Evolutionary conservation across 2,797 vertebrate species (phyloP), one percentile per base, ranked within the genome.

Genomic region (Aldrovandia affinis): DNA sequence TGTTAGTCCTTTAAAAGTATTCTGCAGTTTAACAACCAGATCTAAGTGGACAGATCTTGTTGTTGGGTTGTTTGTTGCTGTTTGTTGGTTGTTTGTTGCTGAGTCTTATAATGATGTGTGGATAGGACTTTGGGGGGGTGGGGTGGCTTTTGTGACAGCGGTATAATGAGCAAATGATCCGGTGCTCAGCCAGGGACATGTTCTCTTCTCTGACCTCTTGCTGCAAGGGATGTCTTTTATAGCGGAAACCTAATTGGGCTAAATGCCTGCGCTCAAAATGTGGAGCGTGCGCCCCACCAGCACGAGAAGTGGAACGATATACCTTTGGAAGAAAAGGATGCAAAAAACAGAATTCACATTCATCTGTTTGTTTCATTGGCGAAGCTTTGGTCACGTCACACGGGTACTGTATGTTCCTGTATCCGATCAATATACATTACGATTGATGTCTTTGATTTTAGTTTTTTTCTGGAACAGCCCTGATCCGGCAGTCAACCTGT

Each of bases 141-240:
- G n/a, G n/a, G n/a, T n/a, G n/a, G n/a, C n/a, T n/a, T 87, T 87
- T 85, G 84, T 91, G 92, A 93, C 87, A 90, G 89, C 88, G 83
- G 87, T 84, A 85, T 94, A 94, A 94, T 93, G 93, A 93, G 91
- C 88, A 85, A 88, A 89, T 81, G 3, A 5, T 83, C 90, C 89
- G 82, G 87, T 88, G 88, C 84, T 82, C 86, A 89, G 86, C 88
- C 83, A 89, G 89, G 87, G 89, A 90, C 90, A 86, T 83, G 89
- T 83, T 88, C 88, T 86, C 82, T 73, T 83, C 89, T 90, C 86
- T 90, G 90, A 86, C 91, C 88, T 85, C 80, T 78, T 79, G 81
- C 85, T 78, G 80, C 85, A 80, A 44, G 90, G 89, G 36, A 89
- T 82, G 86, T 90, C 87, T 65, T 81, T 82, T 80, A 84, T 50